Evolutionary conservation across 2,113 vertebrate species (phyloP), one percentile per base, ranked within the genome.

Genomic region (Nothocercus nigrocapillus): DNA sequence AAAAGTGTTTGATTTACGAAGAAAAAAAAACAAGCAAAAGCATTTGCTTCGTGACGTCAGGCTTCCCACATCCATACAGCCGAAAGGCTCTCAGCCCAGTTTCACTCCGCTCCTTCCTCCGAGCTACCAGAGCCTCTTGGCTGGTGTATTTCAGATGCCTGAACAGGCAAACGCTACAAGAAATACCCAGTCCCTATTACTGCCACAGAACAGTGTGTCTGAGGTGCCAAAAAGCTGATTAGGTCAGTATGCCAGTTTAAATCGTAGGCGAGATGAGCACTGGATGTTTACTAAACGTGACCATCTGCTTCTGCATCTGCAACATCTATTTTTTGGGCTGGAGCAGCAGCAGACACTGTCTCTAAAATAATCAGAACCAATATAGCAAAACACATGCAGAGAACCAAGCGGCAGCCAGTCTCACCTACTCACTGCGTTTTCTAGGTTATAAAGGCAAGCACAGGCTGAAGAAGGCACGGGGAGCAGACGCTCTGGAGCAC

Each of bases 231-330:
- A 95, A 87, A 92, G 8, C 63, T 94, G 88, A 94, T 85, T 88
- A 83, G 72, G 63, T 67, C 82, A 83, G 82, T 87, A 85, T 94
- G 93, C 81, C 85, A 68, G 53, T 64, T 93, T 90, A 77, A 85
- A 83, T 68, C 68, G 66, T 36, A 51, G 38, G 67, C 54, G n/a
- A 91, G 82, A 88, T 88, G 64, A 82, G 49, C 67, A 87, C 66
- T 95, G 75, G 79, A 72, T 93, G 76, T 86, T 90, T 90, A 83
- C 91, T 95, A 84, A 90, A 82, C 88, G 63, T 90, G 93, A 88
- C 51, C 78, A 32, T 54, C 76, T 78, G 72, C 89, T 94, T 85
- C 85, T 95, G 82, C 59, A 68, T 88, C 79, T 93, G 47, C 51
- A 78, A 36, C 18, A n/a, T 78, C 42, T 90, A 45, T 86, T 81